phyloP scores from a whole-genome alignment of 2,113 vertebrate species.

The Lanius collurio region DNA sequence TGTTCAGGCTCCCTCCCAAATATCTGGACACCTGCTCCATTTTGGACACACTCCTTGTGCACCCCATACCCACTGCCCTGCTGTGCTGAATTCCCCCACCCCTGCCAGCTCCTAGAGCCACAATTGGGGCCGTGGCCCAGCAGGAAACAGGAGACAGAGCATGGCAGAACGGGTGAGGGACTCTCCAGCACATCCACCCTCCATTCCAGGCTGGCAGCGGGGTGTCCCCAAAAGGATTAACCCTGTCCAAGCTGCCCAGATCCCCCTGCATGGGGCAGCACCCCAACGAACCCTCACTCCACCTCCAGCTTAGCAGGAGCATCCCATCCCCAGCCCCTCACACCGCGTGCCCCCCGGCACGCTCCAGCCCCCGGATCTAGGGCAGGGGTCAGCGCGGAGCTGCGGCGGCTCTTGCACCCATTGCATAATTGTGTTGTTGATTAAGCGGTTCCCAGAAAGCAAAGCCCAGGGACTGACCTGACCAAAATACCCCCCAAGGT shows the following conservation, averaged over 20 bases:
- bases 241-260: rapidly evolving
- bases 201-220: background rate
- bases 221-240: background rate
- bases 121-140: background rate
- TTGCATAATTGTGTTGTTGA: conserved; percentile 63
- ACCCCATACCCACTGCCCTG: rapidly evolving
- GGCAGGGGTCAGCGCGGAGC: conserved; percentile 35
- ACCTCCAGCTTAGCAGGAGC: background rate
- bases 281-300: background rate
- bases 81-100: background rate
- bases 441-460: conserved; percentile 66
- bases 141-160: background rate
- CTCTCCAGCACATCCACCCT: background rate
- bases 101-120: background rate
- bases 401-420: conserved; percentile 11
- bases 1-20: rapidly evolving
- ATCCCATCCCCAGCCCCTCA: rapidly evolving
- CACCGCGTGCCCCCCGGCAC: background rate
- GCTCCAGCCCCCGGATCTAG: background rate
- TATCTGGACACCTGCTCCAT: rapidly evolving
- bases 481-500: conserved; percentile 9
- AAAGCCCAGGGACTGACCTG: conserved; percentile 19
- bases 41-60: rapidly evolving
- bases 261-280: background rate
- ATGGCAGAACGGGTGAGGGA: background rate